A percentile compares a stretch with the other conserved stretches of the same genome.
Evolutionary conservation across 2,888 invertebrate species (phyloP).

Genomic region (Therioaphis trifolii): DNA sequence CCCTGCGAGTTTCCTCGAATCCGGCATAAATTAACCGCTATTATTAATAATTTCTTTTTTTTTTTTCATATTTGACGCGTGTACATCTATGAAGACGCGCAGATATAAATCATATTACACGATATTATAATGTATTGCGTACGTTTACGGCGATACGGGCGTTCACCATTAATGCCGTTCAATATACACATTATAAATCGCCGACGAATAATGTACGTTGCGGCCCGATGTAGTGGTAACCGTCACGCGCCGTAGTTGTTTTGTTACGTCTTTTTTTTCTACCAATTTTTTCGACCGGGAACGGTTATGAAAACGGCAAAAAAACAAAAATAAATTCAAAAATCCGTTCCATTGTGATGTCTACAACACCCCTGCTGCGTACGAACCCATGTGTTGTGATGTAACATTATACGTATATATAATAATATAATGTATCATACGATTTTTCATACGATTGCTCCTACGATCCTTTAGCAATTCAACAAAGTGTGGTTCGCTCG

Average conservation of each 20-base stretch:
- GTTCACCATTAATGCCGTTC: neutral
- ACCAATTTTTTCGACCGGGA: neutral
- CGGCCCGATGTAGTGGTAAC: neutral
- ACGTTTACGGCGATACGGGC: neutral
- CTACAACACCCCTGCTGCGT: neutral
- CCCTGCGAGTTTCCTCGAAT: neutral
- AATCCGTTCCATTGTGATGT: neutral
- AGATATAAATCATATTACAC: neutral
- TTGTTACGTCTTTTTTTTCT: neutral
- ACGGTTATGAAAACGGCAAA: neutral
- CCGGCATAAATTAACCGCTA: neutral
- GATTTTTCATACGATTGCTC: too few species aligned
- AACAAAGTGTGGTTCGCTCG: too few species aligned
- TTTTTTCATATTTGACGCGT: neutral
- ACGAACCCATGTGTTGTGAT: too few species aligned
- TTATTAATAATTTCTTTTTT: neutral
- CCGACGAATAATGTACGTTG: neutral
- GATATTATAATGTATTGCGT: neutral
- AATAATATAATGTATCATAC: too few species aligned
- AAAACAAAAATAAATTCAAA: neutral
- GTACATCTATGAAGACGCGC: too few species aligned
- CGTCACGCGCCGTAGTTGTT: neutral
- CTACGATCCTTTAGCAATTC: too few species aligned
- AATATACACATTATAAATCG: neutral
- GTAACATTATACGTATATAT: too few species aligned